Conservation (phyloP, 2,888 invertebrate species). For the Andrena minutula region DNA sequence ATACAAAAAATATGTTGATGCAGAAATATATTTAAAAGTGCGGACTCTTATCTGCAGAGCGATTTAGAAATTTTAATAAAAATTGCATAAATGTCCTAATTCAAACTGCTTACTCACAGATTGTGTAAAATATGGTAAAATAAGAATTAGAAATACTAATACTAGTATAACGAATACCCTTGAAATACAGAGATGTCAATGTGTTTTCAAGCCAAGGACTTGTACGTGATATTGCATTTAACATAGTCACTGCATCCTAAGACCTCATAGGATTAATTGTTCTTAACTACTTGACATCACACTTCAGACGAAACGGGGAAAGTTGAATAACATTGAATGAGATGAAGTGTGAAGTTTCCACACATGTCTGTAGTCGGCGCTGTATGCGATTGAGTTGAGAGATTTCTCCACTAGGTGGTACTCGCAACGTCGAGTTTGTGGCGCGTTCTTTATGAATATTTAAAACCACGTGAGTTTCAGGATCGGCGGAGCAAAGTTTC, state of each 20-base stretch:
- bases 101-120: background rate
- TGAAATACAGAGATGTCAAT: conserved; percentile 79
- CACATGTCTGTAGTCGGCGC: too few species aligned
- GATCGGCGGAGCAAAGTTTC: too few species aligned
- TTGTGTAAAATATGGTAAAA: background rate
- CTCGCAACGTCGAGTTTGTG: too few species aligned
- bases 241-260: conserved; percentile 36
- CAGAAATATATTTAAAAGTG: background rate
- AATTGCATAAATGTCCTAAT: background rate
- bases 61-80: background rate
- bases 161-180: conserved; percentile 74
- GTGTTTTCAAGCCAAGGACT: conserved; percentile 80
- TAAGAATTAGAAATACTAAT: background rate
- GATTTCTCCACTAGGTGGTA: too few species aligned
- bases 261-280: conserved; percentile 3
- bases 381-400: too few species aligned
- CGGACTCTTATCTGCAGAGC: background rate
- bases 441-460: too few species aligned
- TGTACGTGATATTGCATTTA: conserved; percentile 72
- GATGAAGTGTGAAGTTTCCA: too few species aligned
- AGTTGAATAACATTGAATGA: too few species aligned
- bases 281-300: background rate
- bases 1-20: background rate
- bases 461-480: too few species aligned
- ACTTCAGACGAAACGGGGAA: background rate